These are phyloP conservation scores for Rhinopomastus cyanomelas DNA, from an alignment of 2,113 vertebrate species.

Conservation along the genomic window DNA sequence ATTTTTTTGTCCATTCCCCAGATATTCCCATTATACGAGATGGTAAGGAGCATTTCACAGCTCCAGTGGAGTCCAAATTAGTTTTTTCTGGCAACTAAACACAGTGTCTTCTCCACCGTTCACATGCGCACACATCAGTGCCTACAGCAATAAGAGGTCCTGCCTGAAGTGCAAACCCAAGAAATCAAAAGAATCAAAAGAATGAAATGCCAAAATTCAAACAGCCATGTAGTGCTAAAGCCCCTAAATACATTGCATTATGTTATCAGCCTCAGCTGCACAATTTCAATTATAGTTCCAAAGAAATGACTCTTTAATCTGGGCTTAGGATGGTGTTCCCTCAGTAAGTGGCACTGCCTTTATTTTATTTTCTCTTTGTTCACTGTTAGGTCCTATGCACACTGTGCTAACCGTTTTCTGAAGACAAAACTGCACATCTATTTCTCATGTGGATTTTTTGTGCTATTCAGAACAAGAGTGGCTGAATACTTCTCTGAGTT, in stretches of 20 bases:
- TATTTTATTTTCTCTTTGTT: neutral
- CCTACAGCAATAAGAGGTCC: constrained; percentile 34
- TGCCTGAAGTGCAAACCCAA: constrained; percentile 11
- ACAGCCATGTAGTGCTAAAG: neutral
- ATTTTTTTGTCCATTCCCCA: neutral
- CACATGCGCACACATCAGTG: neutral
- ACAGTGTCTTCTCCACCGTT: neutral
- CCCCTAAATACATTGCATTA: neutral
- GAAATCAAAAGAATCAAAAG: constrained; percentile 18
- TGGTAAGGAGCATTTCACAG: constrained; percentile 32
- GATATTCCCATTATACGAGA: neutral
- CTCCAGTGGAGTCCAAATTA: constrained; percentile 38
- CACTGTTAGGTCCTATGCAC: neutral
- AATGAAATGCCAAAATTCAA: constrained; percentile 11
- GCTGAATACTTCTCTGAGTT: neutral
- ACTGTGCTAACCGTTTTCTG: neutral
- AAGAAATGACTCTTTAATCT: neutral
- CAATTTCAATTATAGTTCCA: neutral
- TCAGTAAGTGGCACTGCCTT: neutral
- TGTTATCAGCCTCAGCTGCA: neutral
- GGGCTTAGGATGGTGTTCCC: neutral
- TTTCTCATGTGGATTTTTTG: neutral
- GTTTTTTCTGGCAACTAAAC: constrained; percentile 33
- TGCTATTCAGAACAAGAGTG: neutral
- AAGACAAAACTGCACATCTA: neutral